Conservation (phyloP, 2,113 vertebrate species). For the Tonatia bakeri region DNA sequence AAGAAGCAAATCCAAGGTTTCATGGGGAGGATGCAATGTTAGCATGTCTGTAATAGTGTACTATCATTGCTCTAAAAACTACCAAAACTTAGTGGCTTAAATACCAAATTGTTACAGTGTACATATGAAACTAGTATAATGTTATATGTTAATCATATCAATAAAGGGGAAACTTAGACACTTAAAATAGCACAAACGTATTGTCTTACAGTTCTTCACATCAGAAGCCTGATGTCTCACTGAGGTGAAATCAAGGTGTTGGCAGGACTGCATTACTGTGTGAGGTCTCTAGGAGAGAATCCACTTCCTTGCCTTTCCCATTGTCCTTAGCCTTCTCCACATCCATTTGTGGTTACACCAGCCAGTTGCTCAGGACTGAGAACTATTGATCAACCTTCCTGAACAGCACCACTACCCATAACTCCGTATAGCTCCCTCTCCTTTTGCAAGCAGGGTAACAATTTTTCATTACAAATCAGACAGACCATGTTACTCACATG, state of each 20-base stretch:
- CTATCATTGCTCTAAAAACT: background rate
- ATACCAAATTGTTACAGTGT: background rate
- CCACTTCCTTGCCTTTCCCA: background rate
- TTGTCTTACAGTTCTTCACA: background rate
- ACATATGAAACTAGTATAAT: background rate
- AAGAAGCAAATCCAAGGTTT: background rate
- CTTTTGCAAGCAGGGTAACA: background rate
- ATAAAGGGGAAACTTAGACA: no score
- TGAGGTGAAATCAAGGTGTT: background rate
- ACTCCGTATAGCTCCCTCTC: background rate
- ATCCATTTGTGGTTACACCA: background rate
- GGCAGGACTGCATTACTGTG: background rate
- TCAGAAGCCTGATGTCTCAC: background rate
- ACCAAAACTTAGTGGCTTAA: background rate
- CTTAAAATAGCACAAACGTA: background rate
- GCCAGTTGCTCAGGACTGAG: background rate
- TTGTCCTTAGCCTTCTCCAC: background rate
- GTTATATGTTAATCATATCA: background rate
- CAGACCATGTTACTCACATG: background rate
- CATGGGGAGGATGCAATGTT: background rate
- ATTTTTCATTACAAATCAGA: background rate
- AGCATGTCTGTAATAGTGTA: background rate
- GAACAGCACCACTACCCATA: background rate
- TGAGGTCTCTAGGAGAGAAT: background rate
- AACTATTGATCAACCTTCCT: background rate